Conservation (phyloP, 2,113 vertebrate species). For the Hippotragus niger region DNA sequence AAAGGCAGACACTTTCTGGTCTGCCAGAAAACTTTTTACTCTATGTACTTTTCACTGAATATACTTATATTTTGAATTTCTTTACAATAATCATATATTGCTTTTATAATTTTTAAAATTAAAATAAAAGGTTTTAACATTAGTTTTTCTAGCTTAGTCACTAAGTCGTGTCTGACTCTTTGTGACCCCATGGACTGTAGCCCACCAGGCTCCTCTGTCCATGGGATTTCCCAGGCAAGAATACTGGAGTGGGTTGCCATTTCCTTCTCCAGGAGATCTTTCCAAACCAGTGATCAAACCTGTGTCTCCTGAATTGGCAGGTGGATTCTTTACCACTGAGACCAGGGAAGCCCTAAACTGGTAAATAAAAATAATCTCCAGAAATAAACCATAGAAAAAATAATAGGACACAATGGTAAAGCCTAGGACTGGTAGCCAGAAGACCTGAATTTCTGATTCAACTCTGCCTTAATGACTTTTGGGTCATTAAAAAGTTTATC, state of each 20-base stretch:
- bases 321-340: neutral
- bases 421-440: neutral
- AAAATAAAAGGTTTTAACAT: neutral
- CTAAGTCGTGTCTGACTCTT: neutral
- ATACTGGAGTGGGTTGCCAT: neutral
- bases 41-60: neutral
- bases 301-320: neutral
- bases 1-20: neutral
- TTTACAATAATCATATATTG: neutral
- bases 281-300: neutral
- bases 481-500: neutral
- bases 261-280: neutral
- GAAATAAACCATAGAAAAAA: neutral
- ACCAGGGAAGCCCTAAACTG: neutral
- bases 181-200: neutral
- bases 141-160: neutral
- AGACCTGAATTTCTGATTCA: neutral
- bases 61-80: neutral
- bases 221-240: neutral
- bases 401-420: neutral
- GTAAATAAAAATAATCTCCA: constrained; percentile 6
- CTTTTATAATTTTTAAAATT: constrained; percentile 2
- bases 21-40: neutral
- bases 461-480: neutral
- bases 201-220: neutral